Evolutionary conservation across 2,888 invertebrate genomes (phyloP), one percentile per base, ranked within the genome.

Genomic region (Xestoiulus laeticollis): DNA sequence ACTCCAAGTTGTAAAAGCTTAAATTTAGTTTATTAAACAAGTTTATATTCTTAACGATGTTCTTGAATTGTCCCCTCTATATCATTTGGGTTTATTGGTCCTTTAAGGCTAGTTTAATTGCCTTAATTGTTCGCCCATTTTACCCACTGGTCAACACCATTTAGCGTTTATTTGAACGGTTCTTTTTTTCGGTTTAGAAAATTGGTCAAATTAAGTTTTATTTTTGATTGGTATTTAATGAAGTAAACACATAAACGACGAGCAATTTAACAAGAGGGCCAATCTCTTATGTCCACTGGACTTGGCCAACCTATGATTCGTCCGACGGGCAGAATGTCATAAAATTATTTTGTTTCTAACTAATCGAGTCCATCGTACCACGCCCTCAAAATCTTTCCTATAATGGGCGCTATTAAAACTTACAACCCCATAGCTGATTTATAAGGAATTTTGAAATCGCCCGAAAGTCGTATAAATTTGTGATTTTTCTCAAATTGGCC

Each of bases 171-270:
- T 78, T 78, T 78, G 78, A 78, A 78, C 78, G n/a, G 2, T 78
- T 78, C 26, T 68, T 78, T 78, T 78, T 78, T 78, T 78, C 16
- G 78, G 30, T 30, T 0, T 26, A 78, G 78, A 78, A 78, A 78
- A 78, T 78, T 78, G 78, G 30, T 78, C 78, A 78, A 78, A 78
- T 78, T 78, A 78, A 78, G 78, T 78, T 78, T 78, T 26, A 78
- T 78, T 30, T 78, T 78, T 78, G 78, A 78, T 78, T 30, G 78
- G 78, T 30, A 78, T 78, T 78, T 78, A 78, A 78, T 78, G 78
- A 78, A 78, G 30, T 78, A 78, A 78, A 78, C 78, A 78, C 78
- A 68, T 26, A 30, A 78, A 78, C 78, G 78, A 14, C 30, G 14
- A 26, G 78, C 78, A 78, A 26, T 78, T 59, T 78, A n/a, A 30